phyloP scores from a whole-genome alignment of 2,888 invertebrate genomes.

The Molanna angustata region DNA sequence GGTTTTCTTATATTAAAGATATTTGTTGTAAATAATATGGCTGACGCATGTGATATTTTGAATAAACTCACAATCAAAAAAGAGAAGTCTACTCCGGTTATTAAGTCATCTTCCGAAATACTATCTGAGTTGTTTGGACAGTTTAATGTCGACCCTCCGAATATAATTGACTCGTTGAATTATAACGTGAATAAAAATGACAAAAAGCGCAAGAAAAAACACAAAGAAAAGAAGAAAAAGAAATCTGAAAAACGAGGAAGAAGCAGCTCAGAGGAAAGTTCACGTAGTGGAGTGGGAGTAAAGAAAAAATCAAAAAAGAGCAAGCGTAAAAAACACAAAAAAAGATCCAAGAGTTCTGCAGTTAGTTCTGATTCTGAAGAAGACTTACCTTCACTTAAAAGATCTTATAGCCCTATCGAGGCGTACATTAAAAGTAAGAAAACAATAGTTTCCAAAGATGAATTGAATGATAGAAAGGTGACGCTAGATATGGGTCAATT shows the following conservation, averaged over 20 bases:
- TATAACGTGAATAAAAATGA: conserved; percentile 43
- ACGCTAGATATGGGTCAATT: conserved; percentile 23
- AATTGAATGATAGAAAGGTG: conserved; percentile 25
- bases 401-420: conserved; percentile 18
- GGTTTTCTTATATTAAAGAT: conserved; percentile 7
- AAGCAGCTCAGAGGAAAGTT: conserved; percentile 35
- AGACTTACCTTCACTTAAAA: conserved; percentile 7
- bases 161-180: conserved; percentile 38
- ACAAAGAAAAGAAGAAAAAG: conserved; percentile 57
- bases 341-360: conserved; percentile 16
- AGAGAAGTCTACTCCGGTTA: conserved; percentile 15
- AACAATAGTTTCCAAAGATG: conserved; percentile 28
- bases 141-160: conserved; percentile 70
- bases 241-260: conserved; percentile 44
- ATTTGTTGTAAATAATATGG: conserved; percentile 2
- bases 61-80: conserved; percentile 17
- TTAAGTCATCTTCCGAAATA: conserved; percentile 72
- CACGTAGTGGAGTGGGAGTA: conserved; percentile 19
- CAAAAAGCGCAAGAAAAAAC: conserved; percentile 60
- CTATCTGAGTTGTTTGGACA: conserved; percentile 78
- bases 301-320: conserved; percentile 31
- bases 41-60: conserved; percentile 8
- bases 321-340: conserved; percentile 29
- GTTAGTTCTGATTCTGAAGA: conserved; percentile 14
- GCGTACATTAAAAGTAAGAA: conserved; percentile 21